Base-by-base conservation (phyloP, 2,113 vertebrate genomes). In the Amazona vittata region DNA sequence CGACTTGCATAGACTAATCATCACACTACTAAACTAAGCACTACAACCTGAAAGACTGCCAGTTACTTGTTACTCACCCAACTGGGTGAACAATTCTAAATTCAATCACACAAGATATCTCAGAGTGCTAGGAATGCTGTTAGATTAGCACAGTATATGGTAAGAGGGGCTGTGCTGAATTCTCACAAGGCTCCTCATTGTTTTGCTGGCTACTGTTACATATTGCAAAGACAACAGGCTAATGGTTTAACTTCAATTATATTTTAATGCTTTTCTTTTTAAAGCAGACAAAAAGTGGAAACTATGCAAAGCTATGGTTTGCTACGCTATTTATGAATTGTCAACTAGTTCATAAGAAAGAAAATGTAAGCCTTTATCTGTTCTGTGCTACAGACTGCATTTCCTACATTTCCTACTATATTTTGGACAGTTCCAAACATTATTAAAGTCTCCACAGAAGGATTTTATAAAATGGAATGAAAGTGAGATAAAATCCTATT, bases 81-180 rank as follows among this genome's bases (percentile, higher is more conserved):
- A 35, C 57, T 59, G 21, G 35, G 67, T 55, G 83, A 92, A 63
- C 62, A 90, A 55, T 35, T 97, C 65, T 93, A 94, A 96, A 85
- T 68, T 94, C 39, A 93, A 24, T 71, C 37, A n/a, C 55, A 87
- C 26, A 39, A 85, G 80, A 39, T 9, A 25, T 4, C 82, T 35
- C 88, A 71, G 81, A 81, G 52, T 31, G 50, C 69, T 94, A 63
- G 91, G 69, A 97, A 89, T 68, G 75, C 47, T 89, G 50, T 89
- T 93, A 78, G 89, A 95, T 89, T 78, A 95, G 76, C 78, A 85
- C 31, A 90, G 62, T 49, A 62, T 44, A 69, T 9, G 39, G 47
- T 41, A 69, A 77, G 60, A 93, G 68, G 29, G 17, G 79, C 25
- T 20, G 46, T 52, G 57, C 52, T 28, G 69, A 93, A 77, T 73